A percentile compares a stretch with the other conserved stretches of the same genome.
Conservation (phyloP, 2,888 invertebrate species). For the Cerastoderma edule region DNA sequence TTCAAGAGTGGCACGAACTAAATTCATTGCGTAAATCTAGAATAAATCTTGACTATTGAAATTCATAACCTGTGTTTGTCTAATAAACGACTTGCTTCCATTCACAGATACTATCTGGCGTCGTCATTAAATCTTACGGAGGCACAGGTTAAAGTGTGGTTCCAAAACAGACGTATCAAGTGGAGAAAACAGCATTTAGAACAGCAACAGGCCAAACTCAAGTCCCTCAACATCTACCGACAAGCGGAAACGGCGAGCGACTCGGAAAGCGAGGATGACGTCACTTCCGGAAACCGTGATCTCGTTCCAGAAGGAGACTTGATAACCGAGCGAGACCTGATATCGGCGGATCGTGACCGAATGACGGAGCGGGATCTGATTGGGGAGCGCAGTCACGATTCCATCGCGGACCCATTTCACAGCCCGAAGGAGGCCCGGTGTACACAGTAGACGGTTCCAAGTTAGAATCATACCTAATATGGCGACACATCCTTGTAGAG, state of each 20-base stretch:
- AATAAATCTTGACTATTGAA: no score
- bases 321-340: conserved; percentile 8
- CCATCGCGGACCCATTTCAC: conserved; percentile 52
- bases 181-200: conserved; percentile 98
- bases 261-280: conserved; percentile 59
- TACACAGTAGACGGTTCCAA: conserved; percentile 40
- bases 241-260: conserved; percentile 62
- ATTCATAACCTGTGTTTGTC: no score
- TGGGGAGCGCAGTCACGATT: conserved; percentile 2
- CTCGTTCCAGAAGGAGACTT: conserved; percentile 14
- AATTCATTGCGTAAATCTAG: no score
- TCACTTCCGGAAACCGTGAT: conserved; percentile 28
- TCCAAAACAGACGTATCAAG: conserved; percentile 89
- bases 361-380: conserved; percentile 16
- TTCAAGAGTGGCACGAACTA: no score
- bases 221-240: conserved; percentile 59
- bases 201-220: conserved; percentile 86
- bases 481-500: no score
- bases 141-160: conserved; percentile 89
- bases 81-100: not conserved
- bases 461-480: no score
- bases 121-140: conserved; percentile 94
- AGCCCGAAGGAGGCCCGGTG: conserved; percentile 54
- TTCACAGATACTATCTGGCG: conserved; percentile 91
- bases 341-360: not conserved